Percentiles rank a stretch among this genome's conserved stretches.
phyloP scores from a whole-genome alignment of 2,888 invertebrate species.

The Callyntrura guangdongensis region DNA sequence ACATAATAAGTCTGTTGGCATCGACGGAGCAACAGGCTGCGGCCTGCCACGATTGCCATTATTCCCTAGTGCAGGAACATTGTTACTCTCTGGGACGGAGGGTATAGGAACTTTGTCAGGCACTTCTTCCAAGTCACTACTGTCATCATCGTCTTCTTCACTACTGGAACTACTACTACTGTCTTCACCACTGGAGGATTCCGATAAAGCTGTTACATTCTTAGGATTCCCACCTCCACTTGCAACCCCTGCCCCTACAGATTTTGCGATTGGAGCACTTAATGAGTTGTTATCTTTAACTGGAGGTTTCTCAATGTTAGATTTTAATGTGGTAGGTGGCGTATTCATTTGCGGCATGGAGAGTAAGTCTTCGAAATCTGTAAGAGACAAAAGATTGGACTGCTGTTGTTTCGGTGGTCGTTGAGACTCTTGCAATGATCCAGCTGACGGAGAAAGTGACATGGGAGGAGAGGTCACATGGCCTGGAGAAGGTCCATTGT shows the following conservation, averaged over 20 bases:
- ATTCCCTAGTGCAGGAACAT: background rate
- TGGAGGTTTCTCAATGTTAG: slow-evolving; percentile 87
- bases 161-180: slow-evolving; percentile 86
- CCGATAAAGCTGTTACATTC: slow-evolving; percentile 86
- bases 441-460: slow-evolving; percentile 88
- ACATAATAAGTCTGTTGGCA: slow-evolving; percentile 90
- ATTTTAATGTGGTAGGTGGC: slow-evolving; percentile 51
- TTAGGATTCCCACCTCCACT: slow-evolving; percentile 87
- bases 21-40: slow-evolving; percentile 85
- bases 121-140: slow-evolving; percentile 81
- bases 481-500: slow-evolving; percentile 62
- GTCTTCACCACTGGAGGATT: slow-evolving; percentile 86
- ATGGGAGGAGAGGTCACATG: slow-evolving; percentile 65
- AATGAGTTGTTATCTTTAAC: slow-evolving; percentile 87
- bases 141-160: slow-evolving; percentile 87
- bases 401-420: slow-evolving; percentile 85
- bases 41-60: slow-evolving; percentile 26
- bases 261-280: slow-evolving; percentile 84
- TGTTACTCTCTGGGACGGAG: slow-evolving; percentile 48
- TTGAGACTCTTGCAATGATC: slow-evolving; percentile 82
- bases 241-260: slow-evolving; percentile 72
- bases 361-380: slow-evolving; percentile 81
- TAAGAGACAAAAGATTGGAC: slow-evolving; percentile 82
- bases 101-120: slow-evolving; percentile 75
- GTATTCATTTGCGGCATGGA: slow-evolving; percentile 71